Evolutionary conservation across 92 coral and sea anemone species (phyloP).

Genomic region (Epizoanthus scotinus): DNA sequence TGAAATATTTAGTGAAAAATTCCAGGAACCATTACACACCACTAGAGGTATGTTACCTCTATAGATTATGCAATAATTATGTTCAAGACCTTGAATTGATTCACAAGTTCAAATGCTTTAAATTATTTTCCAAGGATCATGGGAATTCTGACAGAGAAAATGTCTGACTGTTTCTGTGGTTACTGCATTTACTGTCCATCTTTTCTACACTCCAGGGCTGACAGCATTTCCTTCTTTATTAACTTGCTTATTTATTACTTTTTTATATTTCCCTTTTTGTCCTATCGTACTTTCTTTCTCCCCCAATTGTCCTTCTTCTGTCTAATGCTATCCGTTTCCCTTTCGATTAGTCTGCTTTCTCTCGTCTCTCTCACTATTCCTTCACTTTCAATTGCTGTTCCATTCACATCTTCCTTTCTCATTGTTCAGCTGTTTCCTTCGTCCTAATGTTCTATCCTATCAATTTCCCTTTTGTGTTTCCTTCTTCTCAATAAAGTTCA

Average conservation of each 20-base stretch:
- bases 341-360: neutral
- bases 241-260: neutral
- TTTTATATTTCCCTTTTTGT: neutral
- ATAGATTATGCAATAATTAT: too few relatives aligned
- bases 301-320: neutral
- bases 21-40: too few relatives aligned
- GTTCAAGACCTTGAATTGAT: too few relatives aligned
- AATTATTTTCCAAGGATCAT: too few relatives aligned
- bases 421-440: too few relatives aligned
- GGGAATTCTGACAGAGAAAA: too few relatives aligned
- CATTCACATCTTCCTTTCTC: too few relatives aligned
- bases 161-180: too few relatives aligned
- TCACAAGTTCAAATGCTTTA: too few relatives aligned
- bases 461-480: neutral
- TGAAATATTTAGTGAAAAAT: too few relatives aligned
- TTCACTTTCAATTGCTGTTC: too few relatives aligned
- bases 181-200: neutral
- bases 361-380: neutral
- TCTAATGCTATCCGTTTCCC: neutral
- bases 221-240: neutral
- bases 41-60: too few relatives aligned
- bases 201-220: neutral
- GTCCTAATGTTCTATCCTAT: neutral
- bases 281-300: neutral
- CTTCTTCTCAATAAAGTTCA: neutral